Base-by-base conservation (phyloP, 2,797 vertebrate genomes). In the Tragelaphus oryx region DNA sequence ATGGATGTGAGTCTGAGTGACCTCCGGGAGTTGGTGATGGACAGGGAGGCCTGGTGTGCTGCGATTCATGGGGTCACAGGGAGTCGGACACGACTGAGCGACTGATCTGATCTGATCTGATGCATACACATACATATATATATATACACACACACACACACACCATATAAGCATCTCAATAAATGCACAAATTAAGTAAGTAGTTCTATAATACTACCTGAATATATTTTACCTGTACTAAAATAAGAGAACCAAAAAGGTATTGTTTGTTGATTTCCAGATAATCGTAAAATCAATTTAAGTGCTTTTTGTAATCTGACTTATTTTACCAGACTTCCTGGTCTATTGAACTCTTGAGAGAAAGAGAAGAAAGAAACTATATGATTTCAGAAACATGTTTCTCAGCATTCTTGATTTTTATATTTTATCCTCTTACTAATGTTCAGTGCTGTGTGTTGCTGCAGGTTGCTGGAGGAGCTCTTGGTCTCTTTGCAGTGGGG, bases 401-500 rank as follows among this genome's bases (percentile, higher is more conserved):
- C 28, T n/a, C 46, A 26, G 7, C 75, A 24, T 44, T 26, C 44
- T 4, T 46, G 65, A 26, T 48, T 54, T 76, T 80, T 76, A 22
- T 30, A 4, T 88, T 82, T 37, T 68, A 8, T 81, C 46, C 37
- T 74, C 26, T 93, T 16, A 9, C 2, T 94, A 60, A 90, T 41
- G 26, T 30, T 46, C 30, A 41, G 5, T 84, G 17, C 62, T 37
- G 71, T 95, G 87, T 96, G 91, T 89, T 96, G 97, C 0, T 16
- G 71, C 98, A 99, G 99, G 93, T 98, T 99, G 87, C 98, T 99
- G 97, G 99, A 99, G 97, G 99, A 99, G 97, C 99, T 99, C 41
- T 97, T 99, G 79, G 99, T 99, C 78, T 99, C 99, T 81, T 98
- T 99, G 93, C 99, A 99, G 89, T 99, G 99, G 99, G 99, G 99